A percentile compares a stretch with the other conserved stretches of the same genome.
phyloP scores from a whole-genome alignment of 2,113 vertebrate genomes.

The Callorhinus ursinus region DNA sequence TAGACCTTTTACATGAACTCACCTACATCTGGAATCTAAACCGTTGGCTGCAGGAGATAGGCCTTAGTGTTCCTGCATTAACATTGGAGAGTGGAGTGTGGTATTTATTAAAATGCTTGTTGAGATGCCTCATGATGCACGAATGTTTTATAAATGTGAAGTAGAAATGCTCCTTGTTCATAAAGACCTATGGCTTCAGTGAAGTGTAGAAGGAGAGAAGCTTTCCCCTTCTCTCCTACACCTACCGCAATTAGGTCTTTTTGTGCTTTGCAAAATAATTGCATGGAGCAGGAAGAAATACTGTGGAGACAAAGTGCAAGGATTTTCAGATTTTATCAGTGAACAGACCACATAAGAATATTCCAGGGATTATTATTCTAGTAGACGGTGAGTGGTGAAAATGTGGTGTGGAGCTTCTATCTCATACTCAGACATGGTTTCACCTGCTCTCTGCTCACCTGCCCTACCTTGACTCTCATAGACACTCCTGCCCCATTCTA shows the following conservation, averaged over 20 bases:
- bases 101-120: not conserved
- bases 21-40: slow-evolving; percentile 59
- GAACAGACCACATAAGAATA: not conserved
- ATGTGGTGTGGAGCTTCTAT: rapidly evolving
- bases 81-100: not conserved
- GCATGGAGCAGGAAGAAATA: not conserved
- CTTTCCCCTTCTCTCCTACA: not conserved
- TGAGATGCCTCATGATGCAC: not conserved
- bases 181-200: not conserved
- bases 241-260: not conserved
- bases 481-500: not conserved
- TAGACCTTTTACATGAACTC: slow-evolving; percentile 58
- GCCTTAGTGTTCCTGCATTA: not conserved
- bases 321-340: not conserved
- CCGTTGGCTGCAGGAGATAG: slow-evolving; percentile 13
- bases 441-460: not conserved
- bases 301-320: not conserved
- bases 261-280: not conserved
- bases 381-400: rapidly evolving
- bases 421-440: not conserved
- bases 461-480: rapidly evolving
- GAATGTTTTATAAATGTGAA: not conserved
- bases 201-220: not conserved
- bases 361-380: not conserved
- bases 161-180: not conserved